These are phyloP conservation scores for Drosophila burlai DNA, from an alignment of 1,140 invertebrate species.

Conservation along the genomic window DNA sequence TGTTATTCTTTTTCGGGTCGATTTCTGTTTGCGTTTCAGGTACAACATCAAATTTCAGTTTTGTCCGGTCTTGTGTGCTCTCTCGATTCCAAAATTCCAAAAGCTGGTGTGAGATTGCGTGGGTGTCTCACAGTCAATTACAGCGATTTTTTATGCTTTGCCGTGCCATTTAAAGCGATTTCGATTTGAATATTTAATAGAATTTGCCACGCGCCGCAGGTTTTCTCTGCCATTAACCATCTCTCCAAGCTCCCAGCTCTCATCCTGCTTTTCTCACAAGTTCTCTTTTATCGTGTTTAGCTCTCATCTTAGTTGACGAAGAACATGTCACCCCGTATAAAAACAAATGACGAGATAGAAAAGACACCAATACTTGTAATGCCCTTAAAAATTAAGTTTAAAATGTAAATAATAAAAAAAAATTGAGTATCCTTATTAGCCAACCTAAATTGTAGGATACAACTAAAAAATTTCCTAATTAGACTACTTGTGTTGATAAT, in stretches of 20 bases:
- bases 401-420: too few relatives aligned
- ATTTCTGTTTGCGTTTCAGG: conserved; percentile 33
- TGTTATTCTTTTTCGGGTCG: conserved; percentile 45
- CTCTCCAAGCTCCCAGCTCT: conserved; percentile 3
- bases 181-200: conserved; percentile 71
- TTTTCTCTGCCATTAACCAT: conserved; percentile 7
- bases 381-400: background rate
- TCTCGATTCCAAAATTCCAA: background rate
- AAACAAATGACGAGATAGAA: background rate
- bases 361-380: conserved; percentile 3
- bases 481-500: too few relatives aligned
- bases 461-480: too few relatives aligned
- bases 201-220: conserved; percentile 65
- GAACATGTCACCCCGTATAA: conserved; percentile 17
- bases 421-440: too few relatives aligned
- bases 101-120: conserved; percentile 29
- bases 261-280: background rate
- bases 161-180: conserved; percentile 49
- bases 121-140: conserved; percentile 46
- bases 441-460: too few relatives aligned
- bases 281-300: conserved; percentile 25
- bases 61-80: conserved; percentile 6
- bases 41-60: conserved; percentile 15
- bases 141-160: conserved; percentile 47
- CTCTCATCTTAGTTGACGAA: conserved; percentile 21